Evolutionary conservation across 2,888 invertebrate species (phyloP).

Genomic region (Mythimna impura): DNA sequence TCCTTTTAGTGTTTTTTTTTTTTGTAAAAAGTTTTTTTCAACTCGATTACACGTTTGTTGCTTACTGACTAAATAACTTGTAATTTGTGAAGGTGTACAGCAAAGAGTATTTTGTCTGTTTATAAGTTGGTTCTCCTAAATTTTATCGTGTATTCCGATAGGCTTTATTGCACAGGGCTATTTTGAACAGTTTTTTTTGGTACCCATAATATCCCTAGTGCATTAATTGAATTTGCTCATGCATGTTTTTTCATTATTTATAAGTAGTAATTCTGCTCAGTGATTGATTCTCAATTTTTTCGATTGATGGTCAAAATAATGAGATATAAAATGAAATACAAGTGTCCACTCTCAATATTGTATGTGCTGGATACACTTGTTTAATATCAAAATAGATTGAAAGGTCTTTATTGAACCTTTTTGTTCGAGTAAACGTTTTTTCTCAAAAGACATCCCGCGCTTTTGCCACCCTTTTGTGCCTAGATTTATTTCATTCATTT

Average conservation of each 20-base stretch:
- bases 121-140: no score
- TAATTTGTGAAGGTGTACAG: neutral
- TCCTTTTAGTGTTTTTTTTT: no score
- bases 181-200: no score
- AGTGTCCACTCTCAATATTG: neutral
- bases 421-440: conserved; percentile 7
- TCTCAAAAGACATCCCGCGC: conserved; percentile 1
- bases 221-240: no score
- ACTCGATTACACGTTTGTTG: neutral
- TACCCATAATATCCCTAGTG: no score
- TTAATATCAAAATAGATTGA: conserved; percentile 2
- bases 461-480: conserved; percentile 10
- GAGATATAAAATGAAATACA: neutral
- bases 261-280: neutral
- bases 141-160: no score
- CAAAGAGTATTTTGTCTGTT: neutral
- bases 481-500: conserved; percentile 32
- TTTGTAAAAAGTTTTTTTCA: no score
- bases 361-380: neutral
- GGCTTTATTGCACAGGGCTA: no score
- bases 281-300: neutral
- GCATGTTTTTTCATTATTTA: no score
- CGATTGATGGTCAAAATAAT: neutral
- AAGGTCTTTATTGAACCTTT: neutral
- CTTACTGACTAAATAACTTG: neutral